A percentile compares a stretch with the other conserved stretches of the same genome.
These are phyloP conservation scores for Miltochrista miniata DNA, from an alignment of 2,888 invertebrate genomes.

Conservation along the genomic window DNA sequence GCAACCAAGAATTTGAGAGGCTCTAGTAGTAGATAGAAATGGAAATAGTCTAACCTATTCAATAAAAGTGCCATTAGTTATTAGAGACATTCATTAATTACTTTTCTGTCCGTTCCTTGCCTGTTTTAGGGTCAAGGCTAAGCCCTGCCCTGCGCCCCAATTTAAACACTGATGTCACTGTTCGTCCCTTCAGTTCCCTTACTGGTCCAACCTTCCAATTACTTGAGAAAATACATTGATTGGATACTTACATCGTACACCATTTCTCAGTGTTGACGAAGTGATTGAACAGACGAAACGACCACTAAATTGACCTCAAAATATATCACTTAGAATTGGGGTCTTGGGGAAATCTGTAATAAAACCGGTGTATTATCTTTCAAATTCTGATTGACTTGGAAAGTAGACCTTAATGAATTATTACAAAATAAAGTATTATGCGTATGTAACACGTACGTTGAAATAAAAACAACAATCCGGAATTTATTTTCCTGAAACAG, in stretches of 20 bases:
- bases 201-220: slow-evolving; percentile 7
- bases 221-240: slow-evolving; percentile 1
- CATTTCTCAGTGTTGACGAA: slow-evolving; percentile 38
- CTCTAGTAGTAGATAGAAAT: too few species aligned
- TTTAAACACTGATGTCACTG: slow-evolving; percentile 42
- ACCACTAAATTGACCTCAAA: slow-evolving; percentile 1
- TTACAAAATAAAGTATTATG: too few species aligned
- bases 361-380: neutral
- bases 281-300: slow-evolving; percentile 5
- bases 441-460: too few species aligned
- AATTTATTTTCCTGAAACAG: too few species aligned
- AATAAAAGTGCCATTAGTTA: too few species aligned
- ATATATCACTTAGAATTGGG: slow-evolving; percentile 3
- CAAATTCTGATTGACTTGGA: too few species aligned
- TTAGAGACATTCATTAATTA: too few species aligned
- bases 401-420: too few species aligned
- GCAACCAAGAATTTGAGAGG: too few species aligned
- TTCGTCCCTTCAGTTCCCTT: slow-evolving; percentile 31
- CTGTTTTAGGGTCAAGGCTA: slow-evolving; percentile 19
- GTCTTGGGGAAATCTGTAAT: slow-evolving; percentile 12
- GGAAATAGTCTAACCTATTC: too few species aligned
- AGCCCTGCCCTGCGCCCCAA: slow-evolving; percentile 26
- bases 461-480: too few species aligned
- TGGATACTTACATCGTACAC: slow-evolving; percentile 49
- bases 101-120: neutral